phyloP scores from a whole-genome alignment of 2,797 vertebrate species.

The Galaxias olidus region DNA sequence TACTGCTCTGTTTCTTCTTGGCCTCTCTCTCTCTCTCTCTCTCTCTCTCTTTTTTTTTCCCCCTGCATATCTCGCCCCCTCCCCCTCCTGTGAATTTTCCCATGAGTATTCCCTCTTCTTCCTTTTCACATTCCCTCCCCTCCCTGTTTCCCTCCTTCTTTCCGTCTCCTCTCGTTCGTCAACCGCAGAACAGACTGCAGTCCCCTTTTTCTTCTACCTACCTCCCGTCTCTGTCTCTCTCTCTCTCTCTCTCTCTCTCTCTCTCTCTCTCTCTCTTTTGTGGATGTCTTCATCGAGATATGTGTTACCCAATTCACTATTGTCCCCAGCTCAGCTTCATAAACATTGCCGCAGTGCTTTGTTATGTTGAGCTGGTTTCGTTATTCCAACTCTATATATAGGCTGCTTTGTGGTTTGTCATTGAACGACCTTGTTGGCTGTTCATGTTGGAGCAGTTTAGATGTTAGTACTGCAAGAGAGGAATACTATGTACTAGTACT shows the following conservation, averaged over 20 bases:
- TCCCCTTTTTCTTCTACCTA: background rate
- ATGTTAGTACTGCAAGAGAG: no score
- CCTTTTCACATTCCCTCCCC: constrained; percentile 3
- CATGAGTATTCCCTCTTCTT: constrained; percentile 13
- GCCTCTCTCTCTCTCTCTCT: constrained; percentile 11
- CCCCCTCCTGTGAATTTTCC: constrained; percentile 15
- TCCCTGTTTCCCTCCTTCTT: constrained; percentile 8
- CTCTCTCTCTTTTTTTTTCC: constrained; percentile 15
- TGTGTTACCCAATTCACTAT: no score
- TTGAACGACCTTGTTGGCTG: no score
- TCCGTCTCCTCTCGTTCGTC: constrained; percentile 7
- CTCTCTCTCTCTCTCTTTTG: background rate
- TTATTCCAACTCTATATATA: no score
- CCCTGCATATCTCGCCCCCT: constrained; percentile 29
- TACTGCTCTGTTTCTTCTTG: constrained; percentile 17
- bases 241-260: background rate
- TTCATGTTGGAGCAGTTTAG: no score
- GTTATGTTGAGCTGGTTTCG: no score
- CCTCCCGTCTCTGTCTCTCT: background rate
- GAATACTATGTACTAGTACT: no score
- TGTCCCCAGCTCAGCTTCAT: no score
- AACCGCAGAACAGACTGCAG: no score
- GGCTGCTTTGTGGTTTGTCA: no score
- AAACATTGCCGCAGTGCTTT: no score
- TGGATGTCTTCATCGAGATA: no score